Conservation (phyloP, 2,797 vertebrate genomes). For the Etheostoma nigrum region DNA sequence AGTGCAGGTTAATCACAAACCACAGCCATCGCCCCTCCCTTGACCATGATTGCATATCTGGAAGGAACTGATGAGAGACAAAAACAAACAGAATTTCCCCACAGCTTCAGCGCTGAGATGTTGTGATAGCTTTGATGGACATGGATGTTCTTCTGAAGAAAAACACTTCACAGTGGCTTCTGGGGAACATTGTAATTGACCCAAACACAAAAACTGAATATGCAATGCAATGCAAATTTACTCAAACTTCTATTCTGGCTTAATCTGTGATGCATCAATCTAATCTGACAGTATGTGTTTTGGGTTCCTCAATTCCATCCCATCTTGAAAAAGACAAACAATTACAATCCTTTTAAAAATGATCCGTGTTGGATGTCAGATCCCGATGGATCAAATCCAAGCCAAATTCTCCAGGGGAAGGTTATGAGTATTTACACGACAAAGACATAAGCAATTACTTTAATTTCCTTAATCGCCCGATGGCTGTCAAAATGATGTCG, state of each 20-base stretch:
- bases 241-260: not conserved
- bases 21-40: constrained; percentile 62
- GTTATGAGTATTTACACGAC: constrained; percentile 65
- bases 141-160: constrained; percentile 25
- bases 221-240: not conserved
- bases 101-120: constrained; percentile 19
- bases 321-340: constrained; percentile 44
- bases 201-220: not conserved
- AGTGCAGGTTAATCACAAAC: constrained; percentile 77
- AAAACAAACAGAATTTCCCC: constrained; percentile 46
- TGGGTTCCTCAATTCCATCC: constrained; percentile 22
- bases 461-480: constrained; percentile 76
- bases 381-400: constrained; percentile 50
- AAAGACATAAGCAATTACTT: constrained; percentile 78
- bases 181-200: constrained; percentile 20
- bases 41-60: constrained; percentile 61
- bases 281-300: constrained; percentile 29
- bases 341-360: constrained; percentile 28
- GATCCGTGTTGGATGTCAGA: constrained; percentile 52
- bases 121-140: constrained; percentile 10
- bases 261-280: constrained; percentile 23
- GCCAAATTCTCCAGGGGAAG: constrained; percentile 53
- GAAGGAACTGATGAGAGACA: constrained; percentile 44
- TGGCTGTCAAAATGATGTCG: constrained; percentile 66
- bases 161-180: constrained; percentile 18